These are phyloP conservation scores for Trematomus bernacchii DNA, from an alignment of 2,797 vertebrate species.

Conservation along the genomic window DNA sequence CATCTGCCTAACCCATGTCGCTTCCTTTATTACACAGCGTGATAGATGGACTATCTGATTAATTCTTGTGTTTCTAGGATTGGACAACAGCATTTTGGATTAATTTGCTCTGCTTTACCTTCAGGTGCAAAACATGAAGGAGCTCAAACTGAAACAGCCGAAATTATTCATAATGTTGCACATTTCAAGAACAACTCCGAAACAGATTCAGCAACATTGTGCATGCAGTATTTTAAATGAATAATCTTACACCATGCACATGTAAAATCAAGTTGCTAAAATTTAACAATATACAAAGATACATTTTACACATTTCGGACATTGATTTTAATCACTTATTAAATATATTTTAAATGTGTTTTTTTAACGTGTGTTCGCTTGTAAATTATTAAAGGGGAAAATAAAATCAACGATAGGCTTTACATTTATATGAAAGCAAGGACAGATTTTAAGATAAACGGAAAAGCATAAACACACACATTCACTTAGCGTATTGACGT, in stretches of 20 bases:
- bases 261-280: background rate
- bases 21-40: conserved; percentile 97
- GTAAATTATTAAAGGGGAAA: conserved; percentile 8
- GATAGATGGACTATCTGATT: conserved; percentile 98
- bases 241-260: background rate
- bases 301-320: conserved; percentile 1
- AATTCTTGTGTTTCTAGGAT: conserved; percentile 99
- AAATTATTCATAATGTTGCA: conserved; percentile 24
- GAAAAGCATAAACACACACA: conserved; percentile 20
- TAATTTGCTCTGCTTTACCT: conserved; percentile 91
- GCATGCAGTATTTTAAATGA: conserved; percentile 13
- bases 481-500: conserved; percentile 42
- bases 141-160: conserved; percentile 18
- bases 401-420: background rate
- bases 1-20: conserved; percentile 98
- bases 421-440: conserved; percentile 24
- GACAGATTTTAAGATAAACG: conserved; percentile 30
- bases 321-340: background rate
- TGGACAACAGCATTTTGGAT: conserved; percentile 90
- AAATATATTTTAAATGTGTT: conserved; percentile 1
- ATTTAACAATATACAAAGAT: conserved; percentile 5
- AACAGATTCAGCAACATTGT: background rate
- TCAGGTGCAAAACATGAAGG: conserved; percentile 69
- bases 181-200: conserved; percentile 7
- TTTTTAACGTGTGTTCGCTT: background rate